phyloP scores from a whole-genome alignment of 2,888 invertebrate genomes.

The Apodemia mormo region DNA sequence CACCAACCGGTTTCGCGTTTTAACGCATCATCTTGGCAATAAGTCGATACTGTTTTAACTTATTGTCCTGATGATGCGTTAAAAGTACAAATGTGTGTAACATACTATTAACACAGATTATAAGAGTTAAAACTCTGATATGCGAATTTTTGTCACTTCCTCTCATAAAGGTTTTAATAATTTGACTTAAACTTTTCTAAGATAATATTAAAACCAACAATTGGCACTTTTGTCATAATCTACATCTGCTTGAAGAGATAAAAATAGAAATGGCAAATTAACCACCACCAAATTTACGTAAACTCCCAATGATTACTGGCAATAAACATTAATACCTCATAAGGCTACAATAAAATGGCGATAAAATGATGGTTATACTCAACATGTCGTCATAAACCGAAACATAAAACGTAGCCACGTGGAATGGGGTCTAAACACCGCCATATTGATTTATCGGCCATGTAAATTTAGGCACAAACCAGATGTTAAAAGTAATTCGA shows the following conservation, averaged over 20 bases:
- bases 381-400: slow-evolving; percentile 34
- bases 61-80: no score
- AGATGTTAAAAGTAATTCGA: slow-evolving; percentile 45
- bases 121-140: no score
- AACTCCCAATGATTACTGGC: neutral
- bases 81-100: no score
- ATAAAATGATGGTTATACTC: slow-evolving; percentile 30
- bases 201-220: no score
- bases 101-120: no score
- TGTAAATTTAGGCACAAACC: slow-evolving; percentile 42
- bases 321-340: slow-evolving; percentile 18
- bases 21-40: no score
- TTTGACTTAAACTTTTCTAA: no score
- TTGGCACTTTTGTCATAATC: neutral
- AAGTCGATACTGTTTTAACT: no score
- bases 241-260: neutral
- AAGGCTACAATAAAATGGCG: slow-evolving; percentile 25
- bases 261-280: neutral
- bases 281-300: slow-evolving; percentile 5
- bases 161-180: no score
- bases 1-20: no score
- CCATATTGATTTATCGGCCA: slow-evolving; percentile 60
- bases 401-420: slow-evolving; percentile 39
- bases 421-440: slow-evolving; percentile 31
- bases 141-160: no score